These are phyloP conservation scores for Tachysurus vachellii DNA, from an alignment of 2,113 vertebrate genomes.

Conservation along the genomic window DNA sequence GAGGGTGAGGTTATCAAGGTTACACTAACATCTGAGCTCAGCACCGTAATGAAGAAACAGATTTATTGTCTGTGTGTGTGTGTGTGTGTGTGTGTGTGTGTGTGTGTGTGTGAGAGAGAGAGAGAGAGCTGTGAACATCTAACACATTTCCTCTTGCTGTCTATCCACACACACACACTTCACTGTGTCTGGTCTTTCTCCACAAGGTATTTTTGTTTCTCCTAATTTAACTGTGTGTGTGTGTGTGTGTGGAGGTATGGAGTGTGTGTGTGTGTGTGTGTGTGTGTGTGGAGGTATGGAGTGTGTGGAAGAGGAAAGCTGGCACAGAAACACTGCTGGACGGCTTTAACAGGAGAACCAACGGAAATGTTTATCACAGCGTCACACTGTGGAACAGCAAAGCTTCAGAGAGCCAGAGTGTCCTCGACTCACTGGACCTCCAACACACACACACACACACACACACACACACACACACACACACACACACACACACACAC, in stretches of 20 bases:
- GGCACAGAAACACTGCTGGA: not conserved
- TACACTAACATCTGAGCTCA: slow-evolving; percentile 37
- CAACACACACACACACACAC: not conserved
- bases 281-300: not conserved
- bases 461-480: not conserved
- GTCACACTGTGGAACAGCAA: not conserved
- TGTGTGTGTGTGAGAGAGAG: not conserved
- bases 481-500: not conserved
- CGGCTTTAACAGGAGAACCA: not conserved
- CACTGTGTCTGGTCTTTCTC: slow-evolving; percentile 8
- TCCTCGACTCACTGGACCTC: slow-evolving; percentile 17
- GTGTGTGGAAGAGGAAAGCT: slow-evolving; percentile 12
- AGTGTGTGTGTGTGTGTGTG: slow-evolving; percentile 5
- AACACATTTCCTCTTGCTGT: not conserved
- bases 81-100: slow-evolving; percentile 30
- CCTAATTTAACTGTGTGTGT: not conserved
- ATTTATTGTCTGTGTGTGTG: slow-evolving; percentile 10
- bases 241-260: not conserved
- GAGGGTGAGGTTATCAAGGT: slow-evolving; percentile 31
- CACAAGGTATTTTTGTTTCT: not conserved
- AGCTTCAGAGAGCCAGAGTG: not conserved
- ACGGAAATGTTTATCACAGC: slow-evolving; percentile 8
- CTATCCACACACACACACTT: not conserved
- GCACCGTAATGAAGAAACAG: not conserved
- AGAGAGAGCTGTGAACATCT: not conserved